Conservation (phyloP, 2,888 invertebrate genomes). For the Saturnia pavonia region DNA sequence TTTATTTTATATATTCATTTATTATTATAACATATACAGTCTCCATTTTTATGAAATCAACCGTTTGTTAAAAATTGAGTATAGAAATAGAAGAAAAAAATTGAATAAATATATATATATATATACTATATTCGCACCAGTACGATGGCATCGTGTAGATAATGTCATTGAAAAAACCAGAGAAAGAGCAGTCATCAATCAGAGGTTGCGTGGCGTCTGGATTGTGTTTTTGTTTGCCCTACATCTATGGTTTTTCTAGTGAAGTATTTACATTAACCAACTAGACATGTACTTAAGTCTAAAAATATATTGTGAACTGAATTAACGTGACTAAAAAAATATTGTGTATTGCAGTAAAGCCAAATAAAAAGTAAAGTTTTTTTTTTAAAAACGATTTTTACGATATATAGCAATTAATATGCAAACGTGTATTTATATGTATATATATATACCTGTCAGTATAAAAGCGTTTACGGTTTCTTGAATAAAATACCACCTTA, state of each 20-base stretch:
- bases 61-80: neutral
- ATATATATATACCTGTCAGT: neutral
- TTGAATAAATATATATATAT: too few relatives aligned
- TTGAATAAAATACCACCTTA: neutral
- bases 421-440: too few relatives aligned
- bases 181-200: slow-evolving; percentile 50
- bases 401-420: neutral
- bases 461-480: neutral
- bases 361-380: neutral
- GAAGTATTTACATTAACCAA: neutral
- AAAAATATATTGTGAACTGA: neutral
- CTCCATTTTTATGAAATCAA: neutral
- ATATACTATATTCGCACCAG: slow-evolving; percentile 40
- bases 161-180: slow-evolving; percentile 49
- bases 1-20: too few relatives aligned
- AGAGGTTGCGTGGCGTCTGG: slow-evolving; percentile 31
- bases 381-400: neutral
- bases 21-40: neutral
- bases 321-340: neutral
- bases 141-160: slow-evolving; percentile 47
- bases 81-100: slow-evolving; percentile 27
- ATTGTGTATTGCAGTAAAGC: too few relatives aligned
- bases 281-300: neutral
- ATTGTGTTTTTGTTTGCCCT: slow-evolving; percentile 50
- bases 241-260: slow-evolving; percentile 29